Percentiles rank a stretch among this genome's conserved stretches.
Evolutionary conservation across 2,888 invertebrate genomes (phyloP).

Genomic region (Creontiades dilutus): DNA sequence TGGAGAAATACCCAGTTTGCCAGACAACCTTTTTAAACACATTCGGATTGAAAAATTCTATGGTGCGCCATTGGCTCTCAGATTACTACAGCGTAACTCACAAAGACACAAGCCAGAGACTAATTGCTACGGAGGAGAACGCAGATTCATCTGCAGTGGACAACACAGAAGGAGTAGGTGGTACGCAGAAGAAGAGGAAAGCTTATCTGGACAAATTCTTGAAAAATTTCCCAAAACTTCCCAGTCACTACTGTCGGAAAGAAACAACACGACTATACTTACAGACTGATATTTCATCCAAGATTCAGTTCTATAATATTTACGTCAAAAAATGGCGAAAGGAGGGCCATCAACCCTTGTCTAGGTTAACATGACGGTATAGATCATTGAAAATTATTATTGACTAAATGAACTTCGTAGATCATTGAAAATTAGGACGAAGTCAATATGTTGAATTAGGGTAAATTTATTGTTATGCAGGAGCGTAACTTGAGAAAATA

Average conservation of each 20-base stretch:
- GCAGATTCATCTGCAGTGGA: too few species aligned
- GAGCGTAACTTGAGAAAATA: too few species aligned
- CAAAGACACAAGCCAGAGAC: neutral
- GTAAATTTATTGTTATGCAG: too few species aligned
- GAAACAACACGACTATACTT: constrained; percentile 18
- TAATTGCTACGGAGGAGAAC: too few species aligned
- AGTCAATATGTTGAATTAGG: too few species aligned
- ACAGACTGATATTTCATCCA: constrained; percentile 44
- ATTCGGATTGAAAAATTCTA: constrained; percentile 6
- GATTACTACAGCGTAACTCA: neutral
- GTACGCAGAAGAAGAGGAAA: constrained; percentile 13
- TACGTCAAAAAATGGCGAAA: neutral
- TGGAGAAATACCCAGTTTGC: neutral
- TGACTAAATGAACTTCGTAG: too few species aligned
- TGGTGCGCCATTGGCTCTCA: neutral
- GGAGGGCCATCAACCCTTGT: neutral
- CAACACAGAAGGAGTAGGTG: too few species aligned
- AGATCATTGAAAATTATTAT: too few species aligned
- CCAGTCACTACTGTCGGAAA: constrained; percentile 47
- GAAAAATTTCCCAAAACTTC: constrained; percentile 28
- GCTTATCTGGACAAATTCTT: constrained; percentile 54
- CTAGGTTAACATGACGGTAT: neutral
- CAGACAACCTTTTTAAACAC: constrained; percentile 13
- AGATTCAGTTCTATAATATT: neutral
- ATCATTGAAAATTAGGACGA: too few species aligned